Percentiles rank a stretch among this genome's conserved stretches.
Evolutionary conservation across 2,888 invertebrate species (phyloP).

Genomic region (Caenorhabditis becei): DNA sequence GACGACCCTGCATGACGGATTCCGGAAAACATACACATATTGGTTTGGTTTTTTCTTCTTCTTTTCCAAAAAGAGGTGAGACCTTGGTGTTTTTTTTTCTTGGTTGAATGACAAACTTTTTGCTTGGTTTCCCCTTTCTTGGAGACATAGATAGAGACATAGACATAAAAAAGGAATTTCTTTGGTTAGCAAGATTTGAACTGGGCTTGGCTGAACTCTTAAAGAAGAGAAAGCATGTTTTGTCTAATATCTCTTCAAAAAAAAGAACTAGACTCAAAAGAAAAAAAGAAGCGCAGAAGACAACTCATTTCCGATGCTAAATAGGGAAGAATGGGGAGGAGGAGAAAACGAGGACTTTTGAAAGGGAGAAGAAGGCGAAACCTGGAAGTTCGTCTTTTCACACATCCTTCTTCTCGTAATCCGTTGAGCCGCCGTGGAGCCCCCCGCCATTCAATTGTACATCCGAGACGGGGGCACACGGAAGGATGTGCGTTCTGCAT

Average conservation of each 20-base stretch:
- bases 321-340: slow-evolving; percentile 16
- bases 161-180: too few species aligned
- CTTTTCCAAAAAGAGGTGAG: slow-evolving; percentile 30
- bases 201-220: too few species aligned
- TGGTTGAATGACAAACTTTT: slow-evolving; percentile 6
- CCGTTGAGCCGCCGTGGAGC: slow-evolving; percentile 27
- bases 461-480: slow-evolving; percentile 7
- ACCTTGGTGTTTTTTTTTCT: slow-evolving; percentile 16
- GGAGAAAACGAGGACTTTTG: slow-evolving; percentile 5
- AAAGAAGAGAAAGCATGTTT: too few species aligned
- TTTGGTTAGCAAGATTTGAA: too few species aligned
- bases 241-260: background rate
- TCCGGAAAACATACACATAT: slow-evolving; percentile 47
- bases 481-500: slow-evolving; percentile 2
- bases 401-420: slow-evolving; percentile 39
- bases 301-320: slow-evolving; percentile 33
- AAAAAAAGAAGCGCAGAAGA: slow-evolving; percentile 7
- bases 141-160: too few species aligned
- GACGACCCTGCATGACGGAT: background rate
- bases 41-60: slow-evolving; percentile 31
- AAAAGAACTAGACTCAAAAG: background rate
- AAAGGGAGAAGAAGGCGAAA: slow-evolving; percentile 13
- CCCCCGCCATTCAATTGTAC: slow-evolving; percentile 24
- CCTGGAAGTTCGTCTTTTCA: slow-evolving; percentile 44
- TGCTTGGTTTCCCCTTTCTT: background rate